Base-by-base conservation (phyloP, 2,888 invertebrate genomes). In the Harpalus rufipes region DNA sequence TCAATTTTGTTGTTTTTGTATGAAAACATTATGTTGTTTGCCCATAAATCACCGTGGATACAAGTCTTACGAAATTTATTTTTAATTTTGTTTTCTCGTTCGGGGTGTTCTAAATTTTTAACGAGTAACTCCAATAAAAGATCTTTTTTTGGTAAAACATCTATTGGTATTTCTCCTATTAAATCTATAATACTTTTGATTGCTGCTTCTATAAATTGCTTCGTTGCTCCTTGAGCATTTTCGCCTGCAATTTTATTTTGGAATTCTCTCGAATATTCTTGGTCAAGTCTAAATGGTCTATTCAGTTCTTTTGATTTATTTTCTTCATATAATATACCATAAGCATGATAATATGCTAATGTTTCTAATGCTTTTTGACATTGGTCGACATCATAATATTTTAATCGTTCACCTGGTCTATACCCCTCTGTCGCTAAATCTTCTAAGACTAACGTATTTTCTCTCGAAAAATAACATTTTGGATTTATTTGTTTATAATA, bases 391-490 rank as follows among this genome's bases (percentile, higher is more conserved):
- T 14, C 72, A 59, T 58, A 85, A 21, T 25, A 72, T 41, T 21
- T 68, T 7, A 80, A 7, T 56, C 80, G n/a, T 56, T 80, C 68
- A 1, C 39, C 72, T 18, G 51, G 39, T 59, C 41, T 25, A 14
- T 58, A 85, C 1, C 72, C 72, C 2, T 68, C 21, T 3, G 10
- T 41, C 14, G 16, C 4, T 41, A 85, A 16, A 14, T 85, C 80
- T 65, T 85, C 85, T 14, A 85, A n/a, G 5, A 85, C 85, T 32
- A 85, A 32, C 6, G 80, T 59, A 63, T 80, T 85, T 6, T 85
- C 12, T 21, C 59, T 85, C 7, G 68, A 12, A 3, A 80, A 32
- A 39, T 58, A 85, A 41, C 79, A 85, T 3, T 68, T 65, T 10
- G 85, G 85, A 5, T 16, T 16, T 51, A 85, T 72, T 12, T 68